phyloP scores from a whole-genome alignment of 2,113 vertebrate genomes.

The Mustela lutreola region DNA sequence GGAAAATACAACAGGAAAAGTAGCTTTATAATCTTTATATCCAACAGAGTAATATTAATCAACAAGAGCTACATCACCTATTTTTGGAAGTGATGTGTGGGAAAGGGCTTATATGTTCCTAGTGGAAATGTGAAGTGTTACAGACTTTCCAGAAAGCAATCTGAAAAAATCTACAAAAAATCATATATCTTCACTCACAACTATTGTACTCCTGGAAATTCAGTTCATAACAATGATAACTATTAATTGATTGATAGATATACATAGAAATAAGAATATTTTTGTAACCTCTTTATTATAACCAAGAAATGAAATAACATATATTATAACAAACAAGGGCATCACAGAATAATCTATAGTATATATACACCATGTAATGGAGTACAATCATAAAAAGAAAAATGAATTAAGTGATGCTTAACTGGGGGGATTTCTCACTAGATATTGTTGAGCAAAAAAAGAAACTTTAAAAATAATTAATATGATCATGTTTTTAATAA shows the following conservation, averaged over 20 bases:
- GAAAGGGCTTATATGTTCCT: background rate
- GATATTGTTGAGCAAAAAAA: background rate
- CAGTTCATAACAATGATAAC: background rate
- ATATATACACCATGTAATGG: background rate
- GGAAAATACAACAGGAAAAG: background rate
- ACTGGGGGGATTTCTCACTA: background rate
- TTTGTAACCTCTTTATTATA: background rate
- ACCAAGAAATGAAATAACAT: background rate
- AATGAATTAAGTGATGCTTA: background rate
- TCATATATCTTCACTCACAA: background rate
- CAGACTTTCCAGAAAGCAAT: background rate
- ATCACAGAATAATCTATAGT: background rate
- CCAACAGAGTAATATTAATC: background rate
- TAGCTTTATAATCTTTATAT: background rate
- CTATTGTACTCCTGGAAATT: background rate
- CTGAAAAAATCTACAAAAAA: background rate
- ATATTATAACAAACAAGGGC: background rate
- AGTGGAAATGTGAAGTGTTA: background rate
- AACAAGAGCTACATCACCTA: background rate
- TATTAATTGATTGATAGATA: background rate
- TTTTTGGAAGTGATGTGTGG: background rate
- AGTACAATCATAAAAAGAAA: background rate
- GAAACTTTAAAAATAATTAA: background rate
- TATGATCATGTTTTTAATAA: background rate
- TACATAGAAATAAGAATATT: background rate